These are phyloP conservation scores for Meteorus sp. DNA, from an alignment of 1,140 invertebrate genomes.

Conservation along the genomic window DNA sequence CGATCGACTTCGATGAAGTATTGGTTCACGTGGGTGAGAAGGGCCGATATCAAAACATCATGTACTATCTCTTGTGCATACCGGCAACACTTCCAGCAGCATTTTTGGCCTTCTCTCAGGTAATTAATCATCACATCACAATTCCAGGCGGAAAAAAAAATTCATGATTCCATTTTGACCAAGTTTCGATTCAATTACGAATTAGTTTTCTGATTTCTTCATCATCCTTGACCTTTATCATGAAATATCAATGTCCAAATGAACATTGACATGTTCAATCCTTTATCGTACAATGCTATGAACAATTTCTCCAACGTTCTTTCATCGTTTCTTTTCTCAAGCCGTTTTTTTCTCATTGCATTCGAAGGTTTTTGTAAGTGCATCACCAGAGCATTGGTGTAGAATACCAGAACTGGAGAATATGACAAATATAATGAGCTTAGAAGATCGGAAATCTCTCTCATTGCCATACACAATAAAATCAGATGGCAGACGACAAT, in stretches of 20 bases:
- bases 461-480: slow-evolving; percentile 58
- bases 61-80: slow-evolving; percentile 71
- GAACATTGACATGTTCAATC: no score
- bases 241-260: no score
- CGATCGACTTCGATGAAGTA: slow-evolving; percentile 70
- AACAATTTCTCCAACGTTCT: slow-evolving; percentile 1
- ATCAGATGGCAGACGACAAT: slow-evolving; percentile 51
- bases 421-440: slow-evolving; percentile 56
- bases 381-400: slow-evolving; percentile 71
- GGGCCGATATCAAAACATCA: slow-evolving; percentile 69
- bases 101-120: slow-evolving; percentile 70
- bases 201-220: no score
- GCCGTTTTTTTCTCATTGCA: slow-evolving; percentile 42
- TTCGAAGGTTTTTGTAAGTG: slow-evolving; percentile 73
- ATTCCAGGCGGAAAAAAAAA: no score
- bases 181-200: no score
- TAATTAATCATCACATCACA: slow-evolving; percentile 37
- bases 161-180: no score
- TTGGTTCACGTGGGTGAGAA: slow-evolving; percentile 68
- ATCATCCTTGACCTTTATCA: no score
- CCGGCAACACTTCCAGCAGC: slow-evolving; percentile 69
- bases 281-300: not conserved
- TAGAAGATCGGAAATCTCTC: slow-evolving; percentile 60
- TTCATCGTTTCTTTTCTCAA: not conserved
- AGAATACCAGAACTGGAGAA: slow-evolving; percentile 62